These are phyloP conservation scores for Danio tinwini DNA, from an alignment of 2,797 vertebrate genomes.

Conservation along the genomic window DNA sequence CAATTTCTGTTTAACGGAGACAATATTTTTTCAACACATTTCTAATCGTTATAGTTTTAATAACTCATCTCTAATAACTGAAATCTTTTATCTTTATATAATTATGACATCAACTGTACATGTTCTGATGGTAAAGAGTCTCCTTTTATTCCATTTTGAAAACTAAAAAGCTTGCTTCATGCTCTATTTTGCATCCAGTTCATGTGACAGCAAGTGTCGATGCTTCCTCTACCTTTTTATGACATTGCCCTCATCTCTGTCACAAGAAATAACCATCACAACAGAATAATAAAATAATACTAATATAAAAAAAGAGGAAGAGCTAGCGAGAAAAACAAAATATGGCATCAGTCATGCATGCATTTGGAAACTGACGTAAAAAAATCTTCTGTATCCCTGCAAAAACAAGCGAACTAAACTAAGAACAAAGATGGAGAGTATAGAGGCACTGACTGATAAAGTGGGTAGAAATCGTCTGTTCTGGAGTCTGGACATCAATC, in stretches of 20 bases:
- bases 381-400: background rate
- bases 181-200: background rate
- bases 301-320: background rate
- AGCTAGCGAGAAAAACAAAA: background rate
- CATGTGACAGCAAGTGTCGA: background rate
- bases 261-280: background rate
- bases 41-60: too few relatives aligned
- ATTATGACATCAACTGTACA: too few relatives aligned
- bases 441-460: background rate
- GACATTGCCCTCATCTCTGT: background rate
- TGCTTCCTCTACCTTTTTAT: background rate
- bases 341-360: background rate
- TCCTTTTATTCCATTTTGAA: background rate
- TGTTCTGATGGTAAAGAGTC: too few relatives aligned
- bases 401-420: background rate
- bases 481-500: background rate
- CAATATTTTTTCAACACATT: too few relatives aligned
- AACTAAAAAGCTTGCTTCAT: background rate
- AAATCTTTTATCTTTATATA: too few relatives aligned
- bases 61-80: too few relatives aligned
- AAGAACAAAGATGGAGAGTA: background rate
- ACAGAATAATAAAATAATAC: background rate
- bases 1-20: too few relatives aligned
- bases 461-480: background rate
- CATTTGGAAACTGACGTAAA: background rate